A percentile compares a stretch with the other conserved stretches of the same genome.
Evolutionary conservation across 2,888 invertebrate species (phyloP).

Genomic region (Cryptocheilus praepositus): DNA sequence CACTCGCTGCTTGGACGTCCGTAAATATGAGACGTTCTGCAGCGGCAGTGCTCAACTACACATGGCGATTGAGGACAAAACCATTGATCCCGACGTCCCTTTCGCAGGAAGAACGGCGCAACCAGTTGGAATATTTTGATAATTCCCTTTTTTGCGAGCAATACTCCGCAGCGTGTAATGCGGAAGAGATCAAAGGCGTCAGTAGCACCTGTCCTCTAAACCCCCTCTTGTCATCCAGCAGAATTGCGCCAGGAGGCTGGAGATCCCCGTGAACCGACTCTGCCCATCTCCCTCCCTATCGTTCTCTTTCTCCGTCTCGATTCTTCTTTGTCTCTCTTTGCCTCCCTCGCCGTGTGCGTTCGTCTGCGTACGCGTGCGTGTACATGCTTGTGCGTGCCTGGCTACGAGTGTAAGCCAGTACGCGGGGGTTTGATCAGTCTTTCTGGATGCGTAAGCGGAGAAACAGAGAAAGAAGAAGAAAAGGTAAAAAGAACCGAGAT

Average conservation of each 20-base stretch:
- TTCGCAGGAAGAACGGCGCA: slow-evolving; percentile 27
- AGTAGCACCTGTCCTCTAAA: slow-evolving; percentile 74
- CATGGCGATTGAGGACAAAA: slow-evolving; percentile 4
- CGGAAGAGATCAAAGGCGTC: slow-evolving; percentile 75
- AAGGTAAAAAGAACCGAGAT: slow-evolving; percentile 37
- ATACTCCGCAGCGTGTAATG: slow-evolving; percentile 67
- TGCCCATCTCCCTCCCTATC: slow-evolving; percentile 21
- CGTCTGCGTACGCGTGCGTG: background rate
- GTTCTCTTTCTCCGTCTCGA: slow-evolving; percentile 10
- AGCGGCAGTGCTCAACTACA: too few relatives aligned
- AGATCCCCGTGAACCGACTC: slow-evolving; percentile 27
- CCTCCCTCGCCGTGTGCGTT: slow-evolving; percentile 6
- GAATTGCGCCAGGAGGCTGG: slow-evolving; percentile 68
- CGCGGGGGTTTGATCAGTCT: slow-evolving; percentile 14
- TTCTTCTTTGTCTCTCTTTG: slow-evolving; percentile 17
- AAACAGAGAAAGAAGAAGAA: slow-evolving; percentile 20
- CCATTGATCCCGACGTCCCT: slow-evolving; percentile 1
- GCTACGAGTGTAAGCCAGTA: background rate
- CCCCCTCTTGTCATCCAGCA: slow-evolving; percentile 71
- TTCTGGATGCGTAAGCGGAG: slow-evolving; percentile 54
- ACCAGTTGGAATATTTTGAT: slow-evolving; percentile 64
- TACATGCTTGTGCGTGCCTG: background rate
- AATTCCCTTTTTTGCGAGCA: slow-evolving; percentile 68
- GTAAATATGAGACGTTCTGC: too few relatives aligned
- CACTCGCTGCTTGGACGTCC: too few relatives aligned